Base-by-base conservation (phyloP, 2,888 invertebrate genomes). In the Drosophila bunnanda region DNA sequence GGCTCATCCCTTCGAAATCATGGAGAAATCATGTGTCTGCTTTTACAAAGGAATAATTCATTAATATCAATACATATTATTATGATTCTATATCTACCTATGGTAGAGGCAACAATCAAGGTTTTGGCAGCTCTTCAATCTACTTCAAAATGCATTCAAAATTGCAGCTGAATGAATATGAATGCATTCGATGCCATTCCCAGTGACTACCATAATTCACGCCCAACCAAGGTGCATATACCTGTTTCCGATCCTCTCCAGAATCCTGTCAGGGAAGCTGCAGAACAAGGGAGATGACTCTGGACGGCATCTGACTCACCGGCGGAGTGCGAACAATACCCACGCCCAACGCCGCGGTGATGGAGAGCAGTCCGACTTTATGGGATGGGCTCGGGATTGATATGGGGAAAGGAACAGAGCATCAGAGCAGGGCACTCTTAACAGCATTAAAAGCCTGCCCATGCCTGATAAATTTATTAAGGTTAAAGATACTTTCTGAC, bases 381-480 rank as follows among this genome's bases (percentile, higher is more conserved):
- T 66, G 64, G 66, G 64, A 22, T 54, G 53, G 64, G 66, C 62
- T 22, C 30, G 39, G 34, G 50, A 38, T 52, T 57, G 65, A 65
- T 44, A 38, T 38, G n/a, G 58, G 50, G 57, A 32, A 57, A 38
- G 66, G 64, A 9, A 8, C 46, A 12, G n/a, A 32, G 22, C 22
- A 60, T 34, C 46, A n/a, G 32, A 22, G 48, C 62, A 64, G 25
- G 25, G 36, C 64, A 30, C 64, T 39, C 30, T 66, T 54, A 64
- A 17, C 44, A 46, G 66, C 15, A 13, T 53, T 44, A 39, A 50
- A 50, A 25, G 66, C 62, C 30, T 46, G 53, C 44, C 53, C 46
- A 48, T 59, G 13, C 32, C 59, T 32, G 34, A 50, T 41, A 28
- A 50, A 50, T 60, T 41, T 59, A 60, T 64, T 60, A 41, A 34